Evolutionary conservation across 2,888 invertebrate species (phyloP).

Genomic region (Caenorhabditis sulstoni): DNA sequence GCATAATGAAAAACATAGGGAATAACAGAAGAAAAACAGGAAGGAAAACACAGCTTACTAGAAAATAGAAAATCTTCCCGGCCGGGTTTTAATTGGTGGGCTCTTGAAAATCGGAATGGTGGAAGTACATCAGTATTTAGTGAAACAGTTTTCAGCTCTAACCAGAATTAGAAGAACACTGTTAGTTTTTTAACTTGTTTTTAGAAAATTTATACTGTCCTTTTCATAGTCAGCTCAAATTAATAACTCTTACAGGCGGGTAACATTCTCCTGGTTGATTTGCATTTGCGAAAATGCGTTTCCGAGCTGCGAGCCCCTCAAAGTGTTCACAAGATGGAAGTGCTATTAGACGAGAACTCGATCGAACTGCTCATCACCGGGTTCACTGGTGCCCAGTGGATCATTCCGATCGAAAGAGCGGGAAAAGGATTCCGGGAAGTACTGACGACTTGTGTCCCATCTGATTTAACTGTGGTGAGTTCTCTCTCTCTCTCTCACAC

Average conservation of each 20-base stretch:
- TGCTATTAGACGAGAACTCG: constrained; percentile 61
- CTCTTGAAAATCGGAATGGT: too few species aligned
- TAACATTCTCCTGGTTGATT: constrained; percentile 68
- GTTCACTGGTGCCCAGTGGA: constrained; percentile 73
- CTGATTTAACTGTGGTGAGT: constrained; percentile 64
- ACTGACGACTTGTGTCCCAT: constrained; percentile 69
- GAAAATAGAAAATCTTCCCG: too few species aligned
- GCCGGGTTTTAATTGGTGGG: too few species aligned
- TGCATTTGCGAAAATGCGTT: constrained; percentile 63
- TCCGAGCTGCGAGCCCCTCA: constrained; percentile 69
- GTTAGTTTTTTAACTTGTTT: too few species aligned
- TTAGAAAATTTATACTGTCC: too few species aligned
- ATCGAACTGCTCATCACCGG: constrained; percentile 72
- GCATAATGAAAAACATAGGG: constrained; percentile 20
- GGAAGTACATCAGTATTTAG: too few species aligned
- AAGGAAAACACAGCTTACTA: too few species aligned
- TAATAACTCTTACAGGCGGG: constrained; percentile 70
- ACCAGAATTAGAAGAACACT: too few species aligned
- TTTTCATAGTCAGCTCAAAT: too few species aligned
- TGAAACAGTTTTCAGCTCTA: too few species aligned
- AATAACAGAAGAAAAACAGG: constrained; percentile 24
- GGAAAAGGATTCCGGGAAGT: constrained; percentile 72
- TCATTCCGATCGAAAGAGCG: constrained; percentile 73
- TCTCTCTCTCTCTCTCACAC: too few species aligned
- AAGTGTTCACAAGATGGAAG: constrained; percentile 69